Conservation (phyloP, 2,113 vertebrate genomes). For the Rafetus swinhoei region DNA sequence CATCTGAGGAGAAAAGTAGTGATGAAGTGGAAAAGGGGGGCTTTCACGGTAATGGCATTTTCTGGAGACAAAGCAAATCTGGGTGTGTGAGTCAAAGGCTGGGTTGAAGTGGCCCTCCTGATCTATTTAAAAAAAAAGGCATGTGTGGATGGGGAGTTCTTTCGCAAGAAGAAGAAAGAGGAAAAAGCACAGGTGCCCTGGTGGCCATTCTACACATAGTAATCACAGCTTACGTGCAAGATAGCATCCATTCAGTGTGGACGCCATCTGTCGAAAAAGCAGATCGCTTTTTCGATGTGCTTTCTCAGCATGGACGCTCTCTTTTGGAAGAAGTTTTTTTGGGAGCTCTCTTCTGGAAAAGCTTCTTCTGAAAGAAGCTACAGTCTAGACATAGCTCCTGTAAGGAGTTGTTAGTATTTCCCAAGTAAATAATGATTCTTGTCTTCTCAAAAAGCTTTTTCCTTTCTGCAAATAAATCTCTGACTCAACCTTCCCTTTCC, state of each 20-base stretch:
- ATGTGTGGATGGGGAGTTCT: too few relatives aligned
- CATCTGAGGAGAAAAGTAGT: not conserved
- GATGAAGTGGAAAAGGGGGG: not conserved
- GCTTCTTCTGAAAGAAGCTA: not conserved
- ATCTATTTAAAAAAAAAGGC: not conserved
- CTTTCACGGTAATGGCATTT: not conserved
- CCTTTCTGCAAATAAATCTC: not conserved
- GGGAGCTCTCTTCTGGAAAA: too few relatives aligned
- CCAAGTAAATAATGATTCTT: not conserved
- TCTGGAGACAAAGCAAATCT: not conserved
- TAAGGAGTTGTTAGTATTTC: not conserved
- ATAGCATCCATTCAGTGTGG: too few relatives aligned
- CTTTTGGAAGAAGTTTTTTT: too few relatives aligned
- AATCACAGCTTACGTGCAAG: too few relatives aligned
- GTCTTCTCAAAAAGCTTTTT: not conserved
- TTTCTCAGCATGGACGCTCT: too few relatives aligned
- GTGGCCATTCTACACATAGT: too few relatives aligned
- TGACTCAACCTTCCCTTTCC: not conserved
- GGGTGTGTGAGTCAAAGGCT: not conserved
- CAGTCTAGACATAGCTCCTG: not conserved
- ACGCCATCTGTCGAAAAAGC: too few relatives aligned
- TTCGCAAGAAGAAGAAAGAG: too few relatives aligned
- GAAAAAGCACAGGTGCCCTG: too few relatives aligned
- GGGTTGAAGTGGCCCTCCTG: rapidly evolving
- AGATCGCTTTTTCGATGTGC: too few relatives aligned